phyloP scores from a whole-genome alignment of 2,113 vertebrate species.

The Bambusicola thoracicus region DNA sequence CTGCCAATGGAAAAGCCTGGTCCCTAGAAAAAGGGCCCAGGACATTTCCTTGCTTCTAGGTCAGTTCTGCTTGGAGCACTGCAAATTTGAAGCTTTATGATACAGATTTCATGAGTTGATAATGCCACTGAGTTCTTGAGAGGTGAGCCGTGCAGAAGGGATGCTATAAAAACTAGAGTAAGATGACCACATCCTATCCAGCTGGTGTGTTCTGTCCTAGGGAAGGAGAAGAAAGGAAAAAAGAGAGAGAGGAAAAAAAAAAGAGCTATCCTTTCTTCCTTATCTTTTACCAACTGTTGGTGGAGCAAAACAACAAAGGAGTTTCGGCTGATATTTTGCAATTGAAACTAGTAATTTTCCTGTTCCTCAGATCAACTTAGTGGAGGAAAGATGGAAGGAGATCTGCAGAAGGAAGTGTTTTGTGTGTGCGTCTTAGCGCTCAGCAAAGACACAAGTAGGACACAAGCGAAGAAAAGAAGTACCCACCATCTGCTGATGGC shows the following conservation, averaged over 20 bases:
- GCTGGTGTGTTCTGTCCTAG: not conserved
- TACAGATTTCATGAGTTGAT: not conserved
- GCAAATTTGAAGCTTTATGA: not conserved
- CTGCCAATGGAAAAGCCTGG: not conserved
- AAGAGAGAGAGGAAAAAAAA: not conserved
- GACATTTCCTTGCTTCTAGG: not conserved
- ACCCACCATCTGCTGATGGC: slow-evolving; percentile 54
- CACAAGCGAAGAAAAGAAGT: not conserved
- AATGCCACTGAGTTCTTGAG: not conserved
- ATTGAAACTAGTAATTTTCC: not conserved
- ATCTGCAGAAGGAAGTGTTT: not conserved
- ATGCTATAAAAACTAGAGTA: not conserved
- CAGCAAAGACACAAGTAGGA: slow-evolving; percentile 4
- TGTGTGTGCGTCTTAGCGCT: not conserved
- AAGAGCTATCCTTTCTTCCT: fast-evolving
- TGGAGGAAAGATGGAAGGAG: not conserved
- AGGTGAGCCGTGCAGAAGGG: not conserved
- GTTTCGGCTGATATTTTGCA: not conserved
- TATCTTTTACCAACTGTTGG: not conserved
- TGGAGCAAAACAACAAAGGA: not conserved
- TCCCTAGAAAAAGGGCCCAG: not conserved
- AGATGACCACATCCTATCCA: not conserved
- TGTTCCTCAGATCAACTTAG: not conserved
- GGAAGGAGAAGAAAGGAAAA: not conserved
- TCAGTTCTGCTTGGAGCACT: not conserved